Conservation (phyloP, 2,113 vertebrate genomes). For the Porphyrio hochstetteri region DNA sequence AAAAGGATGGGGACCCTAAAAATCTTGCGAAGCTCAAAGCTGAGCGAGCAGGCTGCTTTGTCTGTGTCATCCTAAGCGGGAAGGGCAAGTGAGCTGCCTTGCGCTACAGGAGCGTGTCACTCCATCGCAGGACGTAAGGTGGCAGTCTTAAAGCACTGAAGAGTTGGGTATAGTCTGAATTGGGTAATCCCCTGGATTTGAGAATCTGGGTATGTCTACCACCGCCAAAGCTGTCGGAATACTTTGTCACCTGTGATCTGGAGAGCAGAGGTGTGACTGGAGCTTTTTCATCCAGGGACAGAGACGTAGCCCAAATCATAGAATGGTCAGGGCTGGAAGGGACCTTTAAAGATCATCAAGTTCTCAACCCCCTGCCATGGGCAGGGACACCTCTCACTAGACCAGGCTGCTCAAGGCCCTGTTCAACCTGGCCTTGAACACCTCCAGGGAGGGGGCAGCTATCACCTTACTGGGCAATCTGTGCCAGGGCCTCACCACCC, state of each 20-base stretch:
- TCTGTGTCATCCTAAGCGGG: accelerated
- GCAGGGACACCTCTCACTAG: too few species aligned
- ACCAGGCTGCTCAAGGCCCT: too few species aligned
- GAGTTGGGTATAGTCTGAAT: accelerated
- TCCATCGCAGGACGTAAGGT: slow-evolving; percentile 16
- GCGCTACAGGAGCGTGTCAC: background rate
- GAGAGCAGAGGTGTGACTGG: background rate
- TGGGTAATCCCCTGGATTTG: accelerated
- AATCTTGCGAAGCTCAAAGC: background rate
- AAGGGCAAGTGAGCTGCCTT: accelerated
- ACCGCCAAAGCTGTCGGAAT: accelerated
- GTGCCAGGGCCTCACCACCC: too few species aligned
- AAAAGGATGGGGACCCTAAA: background rate
- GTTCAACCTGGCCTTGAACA: too few species aligned
- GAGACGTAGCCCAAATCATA: background rate
- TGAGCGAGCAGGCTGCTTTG: background rate
- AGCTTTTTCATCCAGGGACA: background rate
- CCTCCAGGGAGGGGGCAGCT: too few species aligned
- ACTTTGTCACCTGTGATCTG: background rate
- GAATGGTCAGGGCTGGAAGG: too few species aligned
- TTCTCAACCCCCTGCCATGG: too few species aligned
- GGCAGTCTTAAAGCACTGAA: slow-evolving; percentile 12
- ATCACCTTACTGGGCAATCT: too few species aligned
- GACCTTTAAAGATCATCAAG: too few species aligned
- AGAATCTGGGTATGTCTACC: background rate